Evolutionary conservation across 2,888 invertebrate genomes (phyloP).

Genomic region (Desoria tigrina): DNA sequence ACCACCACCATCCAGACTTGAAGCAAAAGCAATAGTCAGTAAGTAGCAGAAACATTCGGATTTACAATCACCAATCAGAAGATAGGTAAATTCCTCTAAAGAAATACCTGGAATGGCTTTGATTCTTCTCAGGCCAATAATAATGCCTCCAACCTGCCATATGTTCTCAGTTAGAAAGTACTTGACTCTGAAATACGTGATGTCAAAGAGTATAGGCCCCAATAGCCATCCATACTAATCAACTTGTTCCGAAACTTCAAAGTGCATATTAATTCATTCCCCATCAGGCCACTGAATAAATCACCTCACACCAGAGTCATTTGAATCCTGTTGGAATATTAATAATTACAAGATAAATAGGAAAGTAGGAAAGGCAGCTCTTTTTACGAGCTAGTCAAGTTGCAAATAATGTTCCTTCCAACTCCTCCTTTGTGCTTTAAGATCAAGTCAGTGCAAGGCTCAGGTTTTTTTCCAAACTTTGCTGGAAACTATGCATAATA

Average conservation of each 20-base stretch:
- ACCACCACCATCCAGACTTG: conserved; percentile 1
- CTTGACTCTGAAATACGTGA: neutral
- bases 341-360: no score
- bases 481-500: conserved; percentile 1
- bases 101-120: no score
- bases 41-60: no score
- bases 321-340: neutral
- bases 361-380: no score
- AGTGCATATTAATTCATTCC: conserved; percentile 4
- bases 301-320: neutral
- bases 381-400: neutral
- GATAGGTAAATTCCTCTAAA: no score
- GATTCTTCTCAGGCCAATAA: no score
- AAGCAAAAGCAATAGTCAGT: no score
- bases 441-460: neutral
- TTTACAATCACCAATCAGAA: no score
- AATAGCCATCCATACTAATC: conserved; percentile 8
- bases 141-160: neutral
- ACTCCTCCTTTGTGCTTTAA: neutral
- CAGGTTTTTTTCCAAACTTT: neutral
- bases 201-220: neutral
- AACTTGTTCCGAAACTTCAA: neutral
- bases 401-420: neutral
- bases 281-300: neutral
- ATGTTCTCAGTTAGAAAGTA: neutral